Percentiles rank a stretch among this genome's conserved stretches.
Conservation (phyloP, 1,140 invertebrate species). For the Trichogramma pretiosum region DNA sequence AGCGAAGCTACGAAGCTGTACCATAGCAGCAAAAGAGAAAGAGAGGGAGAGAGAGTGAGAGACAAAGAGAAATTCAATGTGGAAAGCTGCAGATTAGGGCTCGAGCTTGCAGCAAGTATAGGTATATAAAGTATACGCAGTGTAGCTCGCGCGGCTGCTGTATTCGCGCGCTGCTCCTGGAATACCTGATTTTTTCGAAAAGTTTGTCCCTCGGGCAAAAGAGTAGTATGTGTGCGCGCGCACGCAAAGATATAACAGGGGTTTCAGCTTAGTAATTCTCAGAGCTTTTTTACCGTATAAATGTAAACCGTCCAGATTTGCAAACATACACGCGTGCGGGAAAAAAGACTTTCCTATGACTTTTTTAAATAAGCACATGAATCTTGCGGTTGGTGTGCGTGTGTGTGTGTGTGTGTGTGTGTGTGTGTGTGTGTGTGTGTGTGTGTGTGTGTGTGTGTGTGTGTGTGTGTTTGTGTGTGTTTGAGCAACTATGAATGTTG, state of each 20-base stretch:
- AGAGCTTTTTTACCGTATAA: not conserved
- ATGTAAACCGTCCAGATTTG: not conserved
- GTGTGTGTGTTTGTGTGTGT: too few relatives aligned
- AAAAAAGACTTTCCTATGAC: not conserved
- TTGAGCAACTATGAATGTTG: too few relatives aligned
- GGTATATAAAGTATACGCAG: conserved; percentile 21
- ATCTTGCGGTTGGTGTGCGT: not conserved
- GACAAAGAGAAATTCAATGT: too few relatives aligned
- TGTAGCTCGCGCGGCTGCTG: not conserved
- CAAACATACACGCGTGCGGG: not conserved
- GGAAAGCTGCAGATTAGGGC: too few relatives aligned
- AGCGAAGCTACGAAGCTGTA: too few relatives aligned
- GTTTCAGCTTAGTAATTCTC: conserved; percentile 25
- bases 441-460: too few relatives aligned
- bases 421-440: too few relatives aligned
- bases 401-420: not conserved
- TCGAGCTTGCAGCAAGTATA: conserved; percentile 19
- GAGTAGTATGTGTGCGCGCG: conserved; percentile 12
- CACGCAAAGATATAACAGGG: conserved; percentile 16
- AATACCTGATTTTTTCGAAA: conserved; percentile 25
- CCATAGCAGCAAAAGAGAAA: too few relatives aligned
- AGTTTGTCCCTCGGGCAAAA: conserved; percentile 22
- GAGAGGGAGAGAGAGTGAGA: too few relatives aligned
- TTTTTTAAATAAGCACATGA: conserved; percentile 6
- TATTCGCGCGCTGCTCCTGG: conserved; percentile 15